Evolutionary conservation across 1,140 invertebrate species (phyloP).

Genomic region (Cheumatopsyche charites): DNA sequence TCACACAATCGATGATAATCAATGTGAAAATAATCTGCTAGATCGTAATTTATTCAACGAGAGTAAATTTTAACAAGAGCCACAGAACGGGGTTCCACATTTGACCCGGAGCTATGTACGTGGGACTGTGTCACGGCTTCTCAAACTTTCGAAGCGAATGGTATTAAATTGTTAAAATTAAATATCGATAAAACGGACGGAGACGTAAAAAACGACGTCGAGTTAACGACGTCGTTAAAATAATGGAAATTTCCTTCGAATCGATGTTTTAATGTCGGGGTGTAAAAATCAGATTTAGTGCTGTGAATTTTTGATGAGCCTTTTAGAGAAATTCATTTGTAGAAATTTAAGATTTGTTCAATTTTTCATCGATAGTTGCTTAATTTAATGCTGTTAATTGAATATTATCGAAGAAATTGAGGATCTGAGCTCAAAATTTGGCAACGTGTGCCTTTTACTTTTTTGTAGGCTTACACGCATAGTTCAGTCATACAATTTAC

Average conservation of each 20-base stretch:
- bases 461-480: neutral
- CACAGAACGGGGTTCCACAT: slow-evolving; percentile 36
- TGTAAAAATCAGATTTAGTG: neutral
- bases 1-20: no score
- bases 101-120: slow-evolving; percentile 37
- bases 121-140: slow-evolving; percentile 14
- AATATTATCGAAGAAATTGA: no score
- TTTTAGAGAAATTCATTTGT: no score
- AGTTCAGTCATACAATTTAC: neutral
- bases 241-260: neutral
- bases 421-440: neutral
- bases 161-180: neutral
- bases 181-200: neutral
- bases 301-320: neutral
- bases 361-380: no score
- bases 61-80: slow-evolving; percentile 15
- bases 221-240: slow-evolving; percentile 3
- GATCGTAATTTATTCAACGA: slow-evolving; percentile 14
- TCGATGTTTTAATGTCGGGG: neutral
- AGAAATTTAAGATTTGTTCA: no score
- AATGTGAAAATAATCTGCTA: no score
- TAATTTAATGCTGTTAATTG: no score
- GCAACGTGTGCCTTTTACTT: neutral
- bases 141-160: slow-evolving; percentile 10
- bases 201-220: neutral